Base-by-base conservation (phyloP, 2,797 vertebrate genomes). In the Characodon lateralis region DNA sequence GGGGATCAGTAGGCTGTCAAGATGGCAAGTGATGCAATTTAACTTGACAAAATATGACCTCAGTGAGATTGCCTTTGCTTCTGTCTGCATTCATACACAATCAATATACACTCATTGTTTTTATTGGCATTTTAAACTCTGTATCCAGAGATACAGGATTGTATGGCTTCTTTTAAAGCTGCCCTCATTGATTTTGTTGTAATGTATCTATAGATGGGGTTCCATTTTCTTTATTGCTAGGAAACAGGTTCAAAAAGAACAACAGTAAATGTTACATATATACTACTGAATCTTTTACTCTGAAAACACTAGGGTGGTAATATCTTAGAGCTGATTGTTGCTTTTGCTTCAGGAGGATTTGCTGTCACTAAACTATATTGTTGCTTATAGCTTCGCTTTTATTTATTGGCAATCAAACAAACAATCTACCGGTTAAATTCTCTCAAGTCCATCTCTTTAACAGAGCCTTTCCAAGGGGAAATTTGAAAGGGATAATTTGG, bases 21-120 rank as follows among this genome's bases (percentile, higher is more conserved):
- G 63, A 71, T 51, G 46, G 28, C 48, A 53, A 53, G 48, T 71
- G 28, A 53, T 71, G 70, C 26, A 53, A 53, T 71, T 31, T 51
- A 31, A 71, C 18, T 51, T 22, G 48, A 71, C 70, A 51, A 71
- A 53, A 26, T 35, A 35, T 51, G 48, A 31, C 26, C 70, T 71
- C 70, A 35, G 16, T 31, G 48, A 31, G 48, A 71, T 8, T 71
- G 24, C 6, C 46, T 70, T 48, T n/a, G 18, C 7, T 20, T 28
- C 43, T 22, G 4, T 26, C 28, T 70, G 68, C 63, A 41, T 39
- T 66, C 35, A 66, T 39, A 10, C 31, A 7, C 9, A 41, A 66
- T 66, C 20, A 39, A 22, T 12, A 24, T 41, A 20, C 31, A 39
- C 63, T 66, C 20, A 66, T 39, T 65, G 61, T 63, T 65, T 18